A percentile compares a stretch with the other conserved stretches of the same genome.
Conservation (phyloP, 23 tunicate species). For the Ascidia mentula region DNA sequence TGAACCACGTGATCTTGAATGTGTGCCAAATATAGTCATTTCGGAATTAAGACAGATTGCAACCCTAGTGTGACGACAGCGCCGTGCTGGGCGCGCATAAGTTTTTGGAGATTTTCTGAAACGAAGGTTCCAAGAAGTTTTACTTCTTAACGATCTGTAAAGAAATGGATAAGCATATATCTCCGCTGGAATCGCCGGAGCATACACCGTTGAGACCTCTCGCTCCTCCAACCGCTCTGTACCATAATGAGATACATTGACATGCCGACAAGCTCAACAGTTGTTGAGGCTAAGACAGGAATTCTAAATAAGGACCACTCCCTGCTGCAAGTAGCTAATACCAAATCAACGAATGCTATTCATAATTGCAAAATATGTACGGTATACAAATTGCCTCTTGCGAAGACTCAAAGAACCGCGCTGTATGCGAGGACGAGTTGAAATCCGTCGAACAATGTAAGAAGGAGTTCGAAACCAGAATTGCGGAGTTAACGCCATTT, state of each 20-base stretch:
- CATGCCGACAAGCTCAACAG: not conserved
- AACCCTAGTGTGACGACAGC: too few relatives aligned
- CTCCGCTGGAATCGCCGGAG: constrained; percentile 3
- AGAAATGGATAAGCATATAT: not conserved
- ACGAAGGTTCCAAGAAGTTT: not conserved
- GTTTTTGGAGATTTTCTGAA: not conserved
- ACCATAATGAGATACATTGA: not conserved
- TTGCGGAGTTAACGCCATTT: not conserved
- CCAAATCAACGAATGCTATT: not conserved
- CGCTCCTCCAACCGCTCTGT: not conserved
- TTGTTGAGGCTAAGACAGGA: not conserved
- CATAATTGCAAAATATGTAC: not conserved
- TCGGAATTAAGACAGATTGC: too few relatives aligned
- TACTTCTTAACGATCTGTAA: not conserved
- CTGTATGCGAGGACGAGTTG: not conserved
- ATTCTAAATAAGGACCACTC: not conserved
- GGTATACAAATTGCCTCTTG: not conserved
- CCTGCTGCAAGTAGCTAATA: not conserved
- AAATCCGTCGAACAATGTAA: not conserved
- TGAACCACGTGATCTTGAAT: too few relatives aligned
- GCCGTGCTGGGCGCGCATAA: too few relatives aligned
- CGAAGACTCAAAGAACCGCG: not conserved
- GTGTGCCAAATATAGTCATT: too few relatives aligned
- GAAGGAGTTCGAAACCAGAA: not conserved
- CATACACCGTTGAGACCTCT: not conserved